Base-by-base conservation (phyloP, 1,140 invertebrate species). In the Sycobia sp. region DNA sequence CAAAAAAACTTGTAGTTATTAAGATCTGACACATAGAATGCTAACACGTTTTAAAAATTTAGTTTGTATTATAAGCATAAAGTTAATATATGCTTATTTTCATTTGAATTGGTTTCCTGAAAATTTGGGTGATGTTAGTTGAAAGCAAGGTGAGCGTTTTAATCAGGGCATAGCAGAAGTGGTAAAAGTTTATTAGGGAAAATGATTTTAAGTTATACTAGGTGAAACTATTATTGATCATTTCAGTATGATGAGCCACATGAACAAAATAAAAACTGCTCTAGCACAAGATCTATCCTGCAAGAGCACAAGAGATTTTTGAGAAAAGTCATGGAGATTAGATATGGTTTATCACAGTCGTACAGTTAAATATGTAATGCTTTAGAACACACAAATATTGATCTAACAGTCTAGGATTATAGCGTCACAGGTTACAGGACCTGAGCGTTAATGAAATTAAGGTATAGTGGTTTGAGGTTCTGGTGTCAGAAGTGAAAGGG, bases 91-190 rank as follows among this genome's bases (percentile, higher is more conserved):
- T 66, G 55, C 76, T 18, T 44, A 71, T 36, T 71, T 49, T 34
- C 55, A 73, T 46, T 47, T 75, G n/a, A 69, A 73, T 34, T 67
- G 62, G 34, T 74, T 74, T 62, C 67, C 66, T 22, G 50, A 70
- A 54, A 75, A 77, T 56, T 54, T 65, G 10, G 69, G 71, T 41
- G 68, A 23, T 41, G 38, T 73, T 2, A 73, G 67, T 62, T 67
- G 71, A 56, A 70, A 74, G 59, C 66, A 74, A 47, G 69, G 67
- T 36, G 68, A 76, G 67, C 44, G 65, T 27, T 76, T 76, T 53
- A 66, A 75, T 41, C 70, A 60, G 29, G 55, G 53, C 34, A 36
- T 54, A 13, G 53, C 7, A 16, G 38, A 41, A 14, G n/a, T 41
- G 38, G 38, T 10, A 16, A 7, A 14, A 16, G 8, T 10, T 41